Base-by-base conservation (phyloP, 2,797 vertebrate species). In the Paguma larvata region DNA sequence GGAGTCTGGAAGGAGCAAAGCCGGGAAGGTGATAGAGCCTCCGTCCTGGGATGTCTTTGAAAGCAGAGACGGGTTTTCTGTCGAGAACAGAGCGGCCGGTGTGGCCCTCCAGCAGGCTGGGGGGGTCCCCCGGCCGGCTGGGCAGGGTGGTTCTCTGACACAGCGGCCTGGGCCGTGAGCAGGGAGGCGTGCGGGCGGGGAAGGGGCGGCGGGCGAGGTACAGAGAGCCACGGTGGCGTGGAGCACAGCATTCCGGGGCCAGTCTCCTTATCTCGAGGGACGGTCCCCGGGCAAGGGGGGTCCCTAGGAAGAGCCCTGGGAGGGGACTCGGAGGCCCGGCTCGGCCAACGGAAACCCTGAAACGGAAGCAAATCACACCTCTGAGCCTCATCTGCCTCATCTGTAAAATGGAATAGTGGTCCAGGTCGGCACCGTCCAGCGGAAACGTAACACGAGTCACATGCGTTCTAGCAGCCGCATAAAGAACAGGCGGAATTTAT, bases 21-120 rank as follows among this genome's bases (percentile, higher is more conserved):
- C 7, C 2, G 7, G 56, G 9, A 8, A 25, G 44, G 1, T 0
- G 12, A 6, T 3, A 19, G 30, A 13, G 32, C n/a, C 32, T n/a
- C 19, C 27, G n/a, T 65, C 41, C 44, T 23, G 2, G 53, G 44
- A 38, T 7, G 6, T 6, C 73, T 21, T 25, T 68, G 41, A 59
- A n/a, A 59, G 21, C 27, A 18, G 62, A 44, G 48, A 16, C 2
- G 38, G 38, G 19, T 15, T 59, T 78, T 44, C 67, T 30, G 0
- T n/a, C 63, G 13, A 48, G 41, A 46, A 44, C 19, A 62, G 77
- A 3, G 11, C 0, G 3, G n/a, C 41, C 1, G 5, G 16, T 4
- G n/a, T 2, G 0, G 48, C n/a, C 82, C 30, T 53, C 44, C 25
- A 16, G 53, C 46, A 6, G 63, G 51, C 11, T 18, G 30, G 48